Conservation (phyloP, 1,140 invertebrate species). For the Trichogramma pretiosum region DNA sequence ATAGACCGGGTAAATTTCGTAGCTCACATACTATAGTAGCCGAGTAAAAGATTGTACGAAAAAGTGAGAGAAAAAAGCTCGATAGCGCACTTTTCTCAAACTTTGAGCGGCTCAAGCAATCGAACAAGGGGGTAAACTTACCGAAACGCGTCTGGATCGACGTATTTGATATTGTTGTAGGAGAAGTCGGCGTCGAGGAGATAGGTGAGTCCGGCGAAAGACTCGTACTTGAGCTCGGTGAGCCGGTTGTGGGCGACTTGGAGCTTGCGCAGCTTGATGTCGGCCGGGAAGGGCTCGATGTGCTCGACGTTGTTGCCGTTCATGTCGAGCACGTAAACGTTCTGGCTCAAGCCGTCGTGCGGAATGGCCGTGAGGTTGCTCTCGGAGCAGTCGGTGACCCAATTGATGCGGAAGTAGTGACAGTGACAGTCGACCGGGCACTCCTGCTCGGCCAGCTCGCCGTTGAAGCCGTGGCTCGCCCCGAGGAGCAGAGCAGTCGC, state of each 20-base stretch:
- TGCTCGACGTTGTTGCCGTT: conserved; percentile 59
- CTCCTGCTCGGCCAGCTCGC: conserved; percentile 54
- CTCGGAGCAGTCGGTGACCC: conserved; percentile 68
- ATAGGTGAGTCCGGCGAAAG: conserved; percentile 56
- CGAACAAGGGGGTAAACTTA: conserved; percentile 42
- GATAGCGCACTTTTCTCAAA: neutral
- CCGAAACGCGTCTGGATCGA: conserved; percentile 61
- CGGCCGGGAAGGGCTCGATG: conserved; percentile 51
- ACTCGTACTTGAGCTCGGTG: conserved; percentile 50
- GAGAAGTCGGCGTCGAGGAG: conserved; percentile 63
- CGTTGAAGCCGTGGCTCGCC: conserved; percentile 41
- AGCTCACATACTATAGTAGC: no score
- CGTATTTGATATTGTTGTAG: conserved; percentile 51
- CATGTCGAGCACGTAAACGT: conserved; percentile 62
- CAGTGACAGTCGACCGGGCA: conserved; percentile 66
- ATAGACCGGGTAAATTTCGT: no score
- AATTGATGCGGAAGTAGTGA: conserved; percentile 66
- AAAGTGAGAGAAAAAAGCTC: neutral
- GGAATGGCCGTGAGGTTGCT: conserved; percentile 64
- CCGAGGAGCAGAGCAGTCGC: conserved; percentile 18
- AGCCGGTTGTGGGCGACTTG: conserved; percentile 61
- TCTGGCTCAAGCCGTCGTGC: conserved; percentile 56
- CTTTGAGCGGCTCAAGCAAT: no score
- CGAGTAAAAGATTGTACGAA: neutral
- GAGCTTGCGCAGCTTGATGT: conserved; percentile 60